Evolutionary conservation across 2,888 invertebrate species (phyloP).

Genomic region (Resseliella maxima): DNA sequence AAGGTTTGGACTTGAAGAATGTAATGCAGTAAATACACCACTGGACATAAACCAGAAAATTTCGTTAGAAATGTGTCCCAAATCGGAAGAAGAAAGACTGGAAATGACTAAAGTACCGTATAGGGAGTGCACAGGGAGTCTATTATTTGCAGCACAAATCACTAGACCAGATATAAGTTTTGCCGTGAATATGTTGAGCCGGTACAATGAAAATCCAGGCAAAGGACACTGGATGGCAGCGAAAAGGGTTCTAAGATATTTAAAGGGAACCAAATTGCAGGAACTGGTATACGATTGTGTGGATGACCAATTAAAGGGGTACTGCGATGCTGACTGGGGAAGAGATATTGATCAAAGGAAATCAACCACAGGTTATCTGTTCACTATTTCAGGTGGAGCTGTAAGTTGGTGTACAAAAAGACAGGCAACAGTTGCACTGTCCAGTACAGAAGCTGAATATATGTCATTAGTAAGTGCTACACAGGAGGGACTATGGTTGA

Average conservation of each 20-base stretch:
- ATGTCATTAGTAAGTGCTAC: conserved; percentile 60
- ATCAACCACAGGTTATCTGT: conserved; percentile 61
- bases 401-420: conserved; percentile 62
- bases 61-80: conserved; percentile 57
- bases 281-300: conserved; percentile 58
- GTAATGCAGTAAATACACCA: conserved; percentile 58
- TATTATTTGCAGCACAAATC: conserved; percentile 59
- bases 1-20: conserved; percentile 56
- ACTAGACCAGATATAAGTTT: too few species aligned
- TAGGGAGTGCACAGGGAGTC: conserved; percentile 56
- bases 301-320: too few species aligned
- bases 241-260: conserved; percentile 61
- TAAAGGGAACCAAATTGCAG: conserved; percentile 60
- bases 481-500: conserved; percentile 60
- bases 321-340: conserved; percentile 61
- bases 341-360: conserved; percentile 60
- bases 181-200: conserved; percentile 58
- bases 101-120: conserved; percentile 57
- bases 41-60: conserved; percentile 58
- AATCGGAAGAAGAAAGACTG: conserved; percentile 57
- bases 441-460: conserved; percentile 62
- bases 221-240: conserved; percentile 59
- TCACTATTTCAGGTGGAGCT: conserved; percentile 60
- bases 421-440: conserved; percentile 60
- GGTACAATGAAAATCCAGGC: conserved; percentile 58